phyloP scores from a whole-genome alignment of 1,140 invertebrate species.

The Leptinotarsa undecemlineata region DNA sequence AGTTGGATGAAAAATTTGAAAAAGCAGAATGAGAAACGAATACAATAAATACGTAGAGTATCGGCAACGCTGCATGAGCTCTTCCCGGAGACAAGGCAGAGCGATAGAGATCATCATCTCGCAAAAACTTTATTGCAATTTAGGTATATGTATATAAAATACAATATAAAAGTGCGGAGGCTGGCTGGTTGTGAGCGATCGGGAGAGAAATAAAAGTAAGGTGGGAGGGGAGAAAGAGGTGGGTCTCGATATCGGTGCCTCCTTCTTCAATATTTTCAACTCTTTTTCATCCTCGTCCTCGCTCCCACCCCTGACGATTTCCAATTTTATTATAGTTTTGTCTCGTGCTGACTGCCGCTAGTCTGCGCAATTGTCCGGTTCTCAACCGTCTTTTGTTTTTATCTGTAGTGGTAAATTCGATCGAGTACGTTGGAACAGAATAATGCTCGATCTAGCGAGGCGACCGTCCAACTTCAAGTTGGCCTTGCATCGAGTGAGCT shows the following conservation, averaged over 20 bases:
- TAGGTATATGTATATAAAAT: slow-evolving; percentile 21
- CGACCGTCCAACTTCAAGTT: slow-evolving; percentile 12
- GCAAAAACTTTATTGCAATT: slow-evolving; percentile 19
- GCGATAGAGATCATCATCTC: not conserved
- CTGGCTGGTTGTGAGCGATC: slow-evolving; percentile 16
- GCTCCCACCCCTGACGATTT: slow-evolving; percentile 34
- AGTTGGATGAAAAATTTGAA: too few species aligned
- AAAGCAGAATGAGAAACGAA: too few species aligned
- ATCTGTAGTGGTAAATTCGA: slow-evolving; percentile 9
- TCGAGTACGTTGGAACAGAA: slow-evolving; percentile 9
- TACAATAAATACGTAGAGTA: too few species aligned
- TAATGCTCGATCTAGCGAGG: slow-evolving; percentile 23
- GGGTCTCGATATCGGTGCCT: slow-evolving; percentile 30
- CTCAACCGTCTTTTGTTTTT: slow-evolving; percentile 31
- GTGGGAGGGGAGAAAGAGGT: slow-evolving; percentile 27
- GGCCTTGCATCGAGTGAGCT: slow-evolving; percentile 19
- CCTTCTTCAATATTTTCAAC: slow-evolving; percentile 31
- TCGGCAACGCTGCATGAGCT: not conserved
- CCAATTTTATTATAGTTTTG: slow-evolving; percentile 49
- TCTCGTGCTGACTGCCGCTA: slow-evolving; percentile 25
- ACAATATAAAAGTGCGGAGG: slow-evolving; percentile 30
- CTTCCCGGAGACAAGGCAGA: not conserved
- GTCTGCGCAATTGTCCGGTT: slow-evolving; percentile 33
- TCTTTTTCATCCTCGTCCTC: slow-evolving; percentile 29
- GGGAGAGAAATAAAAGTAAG: slow-evolving; percentile 29